phyloP scores from a whole-genome alignment of 1,140 invertebrate genomes.

The Nephotettix cincticeps region DNA sequence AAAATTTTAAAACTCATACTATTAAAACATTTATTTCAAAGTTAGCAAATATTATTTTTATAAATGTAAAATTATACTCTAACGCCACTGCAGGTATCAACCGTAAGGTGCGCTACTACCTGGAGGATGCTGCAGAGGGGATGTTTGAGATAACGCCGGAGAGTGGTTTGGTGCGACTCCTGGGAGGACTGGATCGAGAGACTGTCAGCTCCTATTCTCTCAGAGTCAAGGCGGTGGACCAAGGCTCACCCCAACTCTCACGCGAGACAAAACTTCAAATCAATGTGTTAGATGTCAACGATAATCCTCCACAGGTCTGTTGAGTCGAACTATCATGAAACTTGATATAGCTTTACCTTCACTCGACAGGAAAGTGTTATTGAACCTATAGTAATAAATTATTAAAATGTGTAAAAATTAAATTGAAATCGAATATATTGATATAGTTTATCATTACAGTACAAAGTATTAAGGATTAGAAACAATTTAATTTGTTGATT shows the following conservation, averaged over 20 bases:
- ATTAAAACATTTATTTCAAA: not conserved
- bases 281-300: slow-evolving; percentile 81
- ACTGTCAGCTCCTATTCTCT: slow-evolving; percentile 80
- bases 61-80: not conserved
- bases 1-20: not conserved
- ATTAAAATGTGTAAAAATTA: too few relatives aligned
- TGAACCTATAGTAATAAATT: too few relatives aligned
- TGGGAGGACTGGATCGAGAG: slow-evolving; percentile 83
- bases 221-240: slow-evolving; percentile 77
- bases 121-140: slow-evolving; percentile 64
- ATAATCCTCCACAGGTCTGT: slow-evolving; percentile 76
- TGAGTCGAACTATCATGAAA: too few relatives aligned
- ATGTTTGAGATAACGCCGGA: slow-evolving; percentile 73
- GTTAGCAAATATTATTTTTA: not conserved
- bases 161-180: slow-evolving; percentile 81
- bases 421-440: too few relatives aligned
- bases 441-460: too few relatives aligned
- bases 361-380: too few relatives aligned
- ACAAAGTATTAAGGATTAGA: too few relatives aligned
- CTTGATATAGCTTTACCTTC: too few relatives aligned
- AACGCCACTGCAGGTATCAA: slow-evolving; percentile 56
- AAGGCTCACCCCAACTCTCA: slow-evolving; percentile 67
- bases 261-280: slow-evolving; percentile 58
- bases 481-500: too few relatives aligned
- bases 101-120: slow-evolving; percentile 77